Percentiles rank a stretch among this genome's conserved stretches.
These are phyloP conservation scores for Halesus radiatus DNA, from an alignment of 1,140 invertebrate species.

Conservation along the genomic window DNA sequence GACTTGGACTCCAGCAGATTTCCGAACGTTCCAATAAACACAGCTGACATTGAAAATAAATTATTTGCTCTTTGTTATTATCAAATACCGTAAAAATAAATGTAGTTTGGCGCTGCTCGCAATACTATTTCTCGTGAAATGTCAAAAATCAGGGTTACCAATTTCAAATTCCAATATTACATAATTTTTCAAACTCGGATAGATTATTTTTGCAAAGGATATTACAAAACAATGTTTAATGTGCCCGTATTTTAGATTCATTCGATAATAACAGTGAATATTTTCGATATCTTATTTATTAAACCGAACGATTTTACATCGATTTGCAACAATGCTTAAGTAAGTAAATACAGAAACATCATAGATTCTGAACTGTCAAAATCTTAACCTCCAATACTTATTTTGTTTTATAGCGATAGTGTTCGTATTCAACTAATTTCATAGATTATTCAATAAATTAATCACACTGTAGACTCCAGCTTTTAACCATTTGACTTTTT, in stretches of 20 bases:
- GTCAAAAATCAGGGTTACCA: slow-evolving; percentile 39
- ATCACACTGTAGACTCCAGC: too few relatives aligned
- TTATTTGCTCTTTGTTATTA: slow-evolving; percentile 2
- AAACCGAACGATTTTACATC: neutral
- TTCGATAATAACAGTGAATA: too few relatives aligned
- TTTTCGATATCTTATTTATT: too few relatives aligned
- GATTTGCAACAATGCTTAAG: neutral
- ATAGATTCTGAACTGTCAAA: too few relatives aligned
- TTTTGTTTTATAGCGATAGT: too few relatives aligned
- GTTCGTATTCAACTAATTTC: too few relatives aligned
- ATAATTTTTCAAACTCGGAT: too few relatives aligned
- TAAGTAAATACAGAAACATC: neutral
- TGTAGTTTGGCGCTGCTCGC: neutral
- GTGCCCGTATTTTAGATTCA: too few relatives aligned
- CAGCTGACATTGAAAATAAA: slow-evolving; percentile 44
- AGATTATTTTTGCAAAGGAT: too few relatives aligned
- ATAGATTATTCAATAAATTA: too few relatives aligned
- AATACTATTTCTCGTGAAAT: neutral
- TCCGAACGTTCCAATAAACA: slow-evolving; percentile 2
- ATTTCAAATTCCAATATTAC: neutral
- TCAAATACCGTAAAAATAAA: slow-evolving; percentile 8
- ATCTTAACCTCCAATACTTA: too few relatives aligned
- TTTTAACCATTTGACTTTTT: neutral
- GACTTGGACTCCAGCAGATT: slow-evolving; percentile 20
- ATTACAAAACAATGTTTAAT: too few relatives aligned